These are phyloP conservation scores for Stictocephala bisonia DNA, from an alignment of 2,888 invertebrate species.

Conservation along the genomic window DNA sequence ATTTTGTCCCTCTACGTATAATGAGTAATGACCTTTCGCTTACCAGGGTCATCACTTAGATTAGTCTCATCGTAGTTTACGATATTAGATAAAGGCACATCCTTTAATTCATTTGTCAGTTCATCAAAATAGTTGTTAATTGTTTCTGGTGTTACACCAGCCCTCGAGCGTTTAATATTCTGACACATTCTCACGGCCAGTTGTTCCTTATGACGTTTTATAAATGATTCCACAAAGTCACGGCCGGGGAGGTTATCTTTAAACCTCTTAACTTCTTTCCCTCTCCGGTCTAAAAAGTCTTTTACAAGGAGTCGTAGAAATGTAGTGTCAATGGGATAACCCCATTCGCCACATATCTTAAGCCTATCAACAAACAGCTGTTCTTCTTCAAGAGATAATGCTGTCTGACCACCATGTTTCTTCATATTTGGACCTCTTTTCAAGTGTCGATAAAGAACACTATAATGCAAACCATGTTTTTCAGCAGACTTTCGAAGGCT, in stretches of 20 bases:
- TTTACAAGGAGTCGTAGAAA: constrained; percentile 56
- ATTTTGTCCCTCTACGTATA: constrained; percentile 42
- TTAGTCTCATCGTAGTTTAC: constrained; percentile 62
- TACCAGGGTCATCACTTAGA: constrained; percentile 60
- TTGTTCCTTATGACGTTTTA: constrained; percentile 51
- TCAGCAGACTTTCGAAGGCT: constrained; percentile 36
- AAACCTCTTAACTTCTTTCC: constrained; percentile 52
- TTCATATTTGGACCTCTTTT: constrained; percentile 37
- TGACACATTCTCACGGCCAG: constrained; percentile 50
- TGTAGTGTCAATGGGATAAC: constrained; percentile 52
- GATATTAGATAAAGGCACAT: constrained; percentile 46
- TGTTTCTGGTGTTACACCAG: constrained; percentile 54
- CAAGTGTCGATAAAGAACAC: constrained; percentile 41
- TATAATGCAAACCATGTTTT: constrained; percentile 30
- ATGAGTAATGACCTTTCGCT: no score
- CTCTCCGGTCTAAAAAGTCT: constrained; percentile 54
- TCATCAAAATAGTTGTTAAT: constrained; percentile 57
- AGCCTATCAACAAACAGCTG: constrained; percentile 42
- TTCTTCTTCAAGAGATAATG: constrained; percentile 50
- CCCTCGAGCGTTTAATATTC: constrained; percentile 56
- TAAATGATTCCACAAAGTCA: constrained; percentile 53
- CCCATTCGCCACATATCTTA: constrained; percentile 54
- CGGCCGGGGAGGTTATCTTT: constrained; percentile 54
- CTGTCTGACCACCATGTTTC: constrained; percentile 50
- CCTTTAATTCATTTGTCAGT: constrained; percentile 51